A percentile compares a stretch with the other conserved stretches of the same genome.
phyloP scores from a whole-genome alignment of 2,797 vertebrate species.

The Chiloscyllium punctatum region DNA sequence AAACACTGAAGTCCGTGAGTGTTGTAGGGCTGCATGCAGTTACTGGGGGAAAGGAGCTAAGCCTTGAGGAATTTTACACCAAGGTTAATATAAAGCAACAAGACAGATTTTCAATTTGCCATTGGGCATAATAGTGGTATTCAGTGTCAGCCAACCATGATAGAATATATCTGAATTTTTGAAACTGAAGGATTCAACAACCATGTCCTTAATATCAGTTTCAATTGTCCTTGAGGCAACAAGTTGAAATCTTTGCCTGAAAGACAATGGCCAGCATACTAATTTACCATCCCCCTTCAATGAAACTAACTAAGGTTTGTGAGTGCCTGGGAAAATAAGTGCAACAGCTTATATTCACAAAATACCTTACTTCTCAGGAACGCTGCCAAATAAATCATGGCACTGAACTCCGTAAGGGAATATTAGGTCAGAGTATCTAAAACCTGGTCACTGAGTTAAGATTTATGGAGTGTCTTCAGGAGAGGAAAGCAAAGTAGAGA shows the following conservation, averaged over 20 bases:
- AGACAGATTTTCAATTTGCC: not conserved
- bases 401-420: too few relatives aligned
- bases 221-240: not conserved
- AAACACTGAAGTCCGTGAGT: not conserved
- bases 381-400: too few relatives aligned
- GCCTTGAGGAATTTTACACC: not conserved
- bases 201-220: not conserved
- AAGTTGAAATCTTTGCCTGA: not conserved
- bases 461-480: too few relatives aligned
- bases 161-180: not conserved
- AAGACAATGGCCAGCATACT: not conserved
- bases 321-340: not conserved
- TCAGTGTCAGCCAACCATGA: not conserved
- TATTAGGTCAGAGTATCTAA: too few relatives aligned
- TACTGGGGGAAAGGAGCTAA: not conserved
- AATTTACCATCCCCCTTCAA: not conserved
- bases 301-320: too few relatives aligned
- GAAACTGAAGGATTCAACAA: not conserved
- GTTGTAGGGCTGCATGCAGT: not conserved
- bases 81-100: not conserved
- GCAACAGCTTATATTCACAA: not conserved
- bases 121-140: not conserved
- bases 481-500: too few relatives aligned
- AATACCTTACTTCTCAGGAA: too few relatives aligned
- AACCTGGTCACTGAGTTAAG: too few relatives aligned